Base-by-base conservation (phyloP, 2,113 vertebrate genomes). In the Spizaetus ornatus region DNA sequence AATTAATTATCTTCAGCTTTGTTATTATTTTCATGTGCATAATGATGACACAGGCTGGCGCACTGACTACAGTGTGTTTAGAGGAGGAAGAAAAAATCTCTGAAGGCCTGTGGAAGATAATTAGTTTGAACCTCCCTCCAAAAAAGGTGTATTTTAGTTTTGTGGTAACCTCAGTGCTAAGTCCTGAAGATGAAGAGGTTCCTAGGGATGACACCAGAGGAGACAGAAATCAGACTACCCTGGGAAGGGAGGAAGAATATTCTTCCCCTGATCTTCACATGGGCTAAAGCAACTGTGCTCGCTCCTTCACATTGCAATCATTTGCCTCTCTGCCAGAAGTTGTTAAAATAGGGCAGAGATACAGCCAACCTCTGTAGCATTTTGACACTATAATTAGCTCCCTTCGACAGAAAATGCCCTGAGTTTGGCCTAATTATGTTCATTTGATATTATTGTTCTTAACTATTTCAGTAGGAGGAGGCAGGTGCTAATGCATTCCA, bases 1-100 rank as follows among this genome's bases (percentile, higher is more conserved):
- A 95, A 95, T 92, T 52, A 50, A 83, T 93, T 86, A 86, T 88
- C 83, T 70, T 83, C 63, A 73, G 63, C 63, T 81, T 84, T 84
- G 83, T 52, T 89, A 81, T 83, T 72, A 78, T 77, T 93, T 95
- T 91, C 69, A 36, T 14, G 16, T 50, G 50, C 32, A 32, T 26
- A 86, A 50, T 23, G 45, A 88, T 62, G 45, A 16, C 59, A 86
- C 69, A 62, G 90, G 42, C 95, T 84, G 63, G 8, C 66, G 69
- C 77, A 48, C 81, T 87, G 69, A 81, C 76, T 78, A 17, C 62
- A 34, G 29, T 7, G 19, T 62, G 20, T 88, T 83, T 63, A 86
- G 48, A 69, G 48, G 27, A 74, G 18, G 31, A 62, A 73, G 34
- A 40, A 90, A 88, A 90, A 77, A 31, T 65, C 58, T 83, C 40